These are phyloP conservation scores for Euclidia mi DNA, from an alignment of 2,888 invertebrate species.

Conservation along the genomic window DNA sequence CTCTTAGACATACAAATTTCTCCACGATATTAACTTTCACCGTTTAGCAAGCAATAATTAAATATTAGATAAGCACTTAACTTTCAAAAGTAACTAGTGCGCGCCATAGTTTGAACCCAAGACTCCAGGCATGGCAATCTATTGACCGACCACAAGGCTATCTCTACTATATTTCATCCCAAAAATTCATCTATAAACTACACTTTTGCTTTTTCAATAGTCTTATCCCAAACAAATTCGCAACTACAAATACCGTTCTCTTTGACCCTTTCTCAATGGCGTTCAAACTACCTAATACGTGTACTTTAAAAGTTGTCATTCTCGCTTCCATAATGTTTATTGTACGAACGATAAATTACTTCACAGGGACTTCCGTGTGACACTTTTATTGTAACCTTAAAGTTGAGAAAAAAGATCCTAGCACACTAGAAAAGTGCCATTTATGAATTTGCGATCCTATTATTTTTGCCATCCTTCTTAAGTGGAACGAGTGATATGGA, in stretches of 20 bases:
- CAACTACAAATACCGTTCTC: background rate
- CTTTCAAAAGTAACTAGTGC: no score
- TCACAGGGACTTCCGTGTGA: constrained; percentile 67
- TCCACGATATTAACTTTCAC: no score
- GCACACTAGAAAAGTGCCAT: constrained; percentile 72
- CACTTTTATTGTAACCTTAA: constrained; percentile 80
- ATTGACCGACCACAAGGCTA: no score
- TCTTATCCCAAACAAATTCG: no score
- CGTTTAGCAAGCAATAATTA: no score
- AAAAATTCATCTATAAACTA: no score
- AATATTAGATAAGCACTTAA: no score
- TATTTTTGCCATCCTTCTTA: constrained; percentile 63
- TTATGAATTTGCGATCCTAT: constrained; percentile 79
- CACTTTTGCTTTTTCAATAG: no score
- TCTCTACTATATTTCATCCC: no score
- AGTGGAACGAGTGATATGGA: constrained; percentile 60
- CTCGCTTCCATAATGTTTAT: constrained; percentile 58
- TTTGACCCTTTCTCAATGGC: background rate
- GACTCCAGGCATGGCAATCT: no score
- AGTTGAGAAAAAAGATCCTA: constrained; percentile 70
- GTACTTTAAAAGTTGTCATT: constrained; percentile 45
- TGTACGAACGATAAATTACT: constrained; percentile 71
- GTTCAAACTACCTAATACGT: constrained; percentile 27
- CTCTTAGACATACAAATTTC: no score
- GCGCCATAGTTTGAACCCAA: no score